Percentiles rank a stretch among this genome's conserved stretches.
These are phyloP conservation scores for Bostrychus sinensis DNA, from an alignment of 2,113 vertebrate species.

Conservation along the genomic window DNA sequence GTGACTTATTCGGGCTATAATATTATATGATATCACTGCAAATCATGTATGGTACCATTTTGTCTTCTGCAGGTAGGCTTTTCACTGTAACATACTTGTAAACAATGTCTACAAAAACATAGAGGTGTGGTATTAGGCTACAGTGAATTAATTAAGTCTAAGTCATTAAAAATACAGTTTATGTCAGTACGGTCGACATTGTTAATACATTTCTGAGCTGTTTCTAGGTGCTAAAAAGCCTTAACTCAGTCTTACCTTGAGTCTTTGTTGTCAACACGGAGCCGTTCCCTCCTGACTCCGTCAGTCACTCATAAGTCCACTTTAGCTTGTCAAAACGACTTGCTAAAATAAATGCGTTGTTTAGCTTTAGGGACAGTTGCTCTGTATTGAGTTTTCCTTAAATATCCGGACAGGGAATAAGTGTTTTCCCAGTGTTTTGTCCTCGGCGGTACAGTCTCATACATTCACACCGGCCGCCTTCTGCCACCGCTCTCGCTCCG, in stretches of 20 bases:
- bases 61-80: no score
- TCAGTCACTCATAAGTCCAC: background rate
- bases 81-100: no score
- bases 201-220: background rate
- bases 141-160: no score
- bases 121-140: no score
- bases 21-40: no score
- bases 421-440: background rate
- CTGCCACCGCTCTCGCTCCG: constrained; percentile 28
- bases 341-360: no score
- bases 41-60: no score
- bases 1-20: no score
- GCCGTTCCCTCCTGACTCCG: background rate
- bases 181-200: no score
- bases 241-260: background rate
- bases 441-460: constrained; percentile 23
- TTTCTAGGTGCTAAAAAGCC: background rate
- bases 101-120: no score
- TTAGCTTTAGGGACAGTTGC: background rate
- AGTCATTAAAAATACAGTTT: no score
- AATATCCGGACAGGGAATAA: background rate
- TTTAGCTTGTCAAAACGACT: background rate
- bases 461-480: constrained; percentile 55
- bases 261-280: background rate
- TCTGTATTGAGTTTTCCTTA: background rate